Conservation (phyloP, 2,888 invertebrate genomes). For the Mellilla xanthometata region DNA sequence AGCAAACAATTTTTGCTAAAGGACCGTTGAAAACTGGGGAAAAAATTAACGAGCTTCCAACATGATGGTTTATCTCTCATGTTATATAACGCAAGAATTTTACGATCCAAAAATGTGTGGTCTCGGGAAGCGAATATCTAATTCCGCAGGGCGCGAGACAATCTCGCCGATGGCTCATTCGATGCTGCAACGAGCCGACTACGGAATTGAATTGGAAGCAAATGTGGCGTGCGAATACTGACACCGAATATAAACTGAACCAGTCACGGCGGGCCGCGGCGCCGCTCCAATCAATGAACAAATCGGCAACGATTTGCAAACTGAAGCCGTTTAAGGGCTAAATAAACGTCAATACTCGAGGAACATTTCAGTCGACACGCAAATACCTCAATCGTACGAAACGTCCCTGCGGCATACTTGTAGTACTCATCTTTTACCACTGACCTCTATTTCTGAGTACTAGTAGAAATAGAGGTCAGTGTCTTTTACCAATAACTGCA, state of each 20-base stretch:
- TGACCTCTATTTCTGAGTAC: too few species aligned
- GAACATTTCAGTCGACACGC: too few species aligned
- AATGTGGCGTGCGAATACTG: conserved; percentile 72
- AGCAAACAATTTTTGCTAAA: too few species aligned
- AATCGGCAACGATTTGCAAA: conserved; percentile 48
- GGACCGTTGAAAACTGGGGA: too few species aligned
- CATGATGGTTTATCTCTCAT: too few species aligned
- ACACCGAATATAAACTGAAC: conserved; percentile 72
- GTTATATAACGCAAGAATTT: too few species aligned
- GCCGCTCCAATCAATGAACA: conserved; percentile 52
- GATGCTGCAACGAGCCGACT: conserved; percentile 72
- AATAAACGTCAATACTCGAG: conserved; percentile 4
- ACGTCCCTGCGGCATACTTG: too few species aligned
- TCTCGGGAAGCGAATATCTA: conserved; percentile 16
- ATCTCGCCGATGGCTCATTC: conserved; percentile 76
- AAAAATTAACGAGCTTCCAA: too few species aligned
- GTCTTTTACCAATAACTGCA: too few species aligned
- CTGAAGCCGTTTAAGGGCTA: conserved; percentile 10
- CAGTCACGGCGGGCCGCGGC: conserved; percentile 53
- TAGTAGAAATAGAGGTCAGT: too few species aligned
- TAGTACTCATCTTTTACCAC: too few species aligned
- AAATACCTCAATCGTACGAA: too few species aligned
- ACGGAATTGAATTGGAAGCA: conserved; percentile 78
- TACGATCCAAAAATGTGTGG: background rate
- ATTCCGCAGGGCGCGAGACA: conserved; percentile 54